Evolutionary conservation across 2,797 vertebrate species (phyloP).

Genomic region (Crax fasciolata): DNA sequence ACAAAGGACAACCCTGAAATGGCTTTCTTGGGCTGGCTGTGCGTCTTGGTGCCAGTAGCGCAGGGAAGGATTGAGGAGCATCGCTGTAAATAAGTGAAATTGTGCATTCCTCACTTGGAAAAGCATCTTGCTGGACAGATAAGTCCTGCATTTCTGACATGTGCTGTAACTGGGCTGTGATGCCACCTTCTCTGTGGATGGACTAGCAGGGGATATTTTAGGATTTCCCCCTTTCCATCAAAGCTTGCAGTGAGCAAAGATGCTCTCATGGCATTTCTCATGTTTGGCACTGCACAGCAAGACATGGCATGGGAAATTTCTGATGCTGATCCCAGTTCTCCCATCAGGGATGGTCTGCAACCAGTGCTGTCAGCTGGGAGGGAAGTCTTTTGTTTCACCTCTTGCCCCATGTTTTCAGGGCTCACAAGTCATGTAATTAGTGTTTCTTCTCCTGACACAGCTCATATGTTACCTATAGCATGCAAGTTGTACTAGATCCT

Average conservation of each 20-base stretch:
- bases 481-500: neutral
- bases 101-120: neutral
- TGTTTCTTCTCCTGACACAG: constrained; percentile 8
- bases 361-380: neutral
- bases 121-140: neutral
- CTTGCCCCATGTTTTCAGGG: neutral
- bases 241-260: neutral
- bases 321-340: neutral
- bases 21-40: neutral
- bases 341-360: neutral
- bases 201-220: neutral
- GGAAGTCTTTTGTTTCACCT: neutral
- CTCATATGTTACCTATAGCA: neutral
- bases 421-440: constrained; percentile 11
- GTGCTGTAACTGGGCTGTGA: neutral
- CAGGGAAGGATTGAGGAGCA: neutral
- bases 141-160: neutral
- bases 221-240: neutral
- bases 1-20: neutral
- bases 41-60: neutral
- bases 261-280: neutral
- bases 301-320: neutral
- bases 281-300: neutral
- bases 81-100: neutral
- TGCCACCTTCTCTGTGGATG: neutral